Percentiles rank a stretch among this genome's conserved stretches.
Conservation (phyloP, 2,888 invertebrate species). For the Papilio gigon region DNA sequence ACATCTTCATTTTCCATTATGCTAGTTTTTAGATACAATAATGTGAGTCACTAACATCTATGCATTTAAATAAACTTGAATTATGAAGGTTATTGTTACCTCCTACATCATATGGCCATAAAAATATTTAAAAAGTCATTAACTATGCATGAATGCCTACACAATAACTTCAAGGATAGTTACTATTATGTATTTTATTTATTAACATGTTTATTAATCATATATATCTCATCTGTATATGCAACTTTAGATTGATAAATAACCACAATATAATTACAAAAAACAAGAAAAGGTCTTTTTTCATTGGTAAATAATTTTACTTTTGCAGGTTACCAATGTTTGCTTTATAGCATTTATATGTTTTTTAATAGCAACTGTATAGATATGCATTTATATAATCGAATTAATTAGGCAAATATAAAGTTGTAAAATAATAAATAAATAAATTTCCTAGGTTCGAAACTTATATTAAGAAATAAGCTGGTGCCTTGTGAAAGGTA, state of each 20-base stretch:
- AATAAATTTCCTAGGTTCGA: no score
- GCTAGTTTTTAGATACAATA: neutral
- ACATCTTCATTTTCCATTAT: neutral
- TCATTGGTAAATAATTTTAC: no score
- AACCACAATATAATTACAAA: no score
- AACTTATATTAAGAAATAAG: constrained; percentile 3
- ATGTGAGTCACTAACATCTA: neutral
- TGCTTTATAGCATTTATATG: no score
- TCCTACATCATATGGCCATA: constrained; percentile 47
- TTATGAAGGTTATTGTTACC: constrained; percentile 42
- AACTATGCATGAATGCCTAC: constrained; percentile 43
- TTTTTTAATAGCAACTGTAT: no score
- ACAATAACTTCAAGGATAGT: constrained; percentile 44
- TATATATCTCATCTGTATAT: no score
- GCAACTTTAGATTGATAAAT: no score
- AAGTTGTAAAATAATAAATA: no score
- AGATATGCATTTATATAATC: no score
- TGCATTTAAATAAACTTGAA: neutral
- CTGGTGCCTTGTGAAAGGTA: neutral
- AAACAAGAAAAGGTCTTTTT: no score
- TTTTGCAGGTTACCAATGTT: no score
- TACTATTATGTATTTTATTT: constrained; percentile 25
- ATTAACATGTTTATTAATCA: neutral
- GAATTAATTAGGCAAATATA: no score
- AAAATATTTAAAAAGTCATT: constrained; percentile 45